Conservation (phyloP, 2,888 invertebrate species). For the Parascotia fuliginaria region DNA sequence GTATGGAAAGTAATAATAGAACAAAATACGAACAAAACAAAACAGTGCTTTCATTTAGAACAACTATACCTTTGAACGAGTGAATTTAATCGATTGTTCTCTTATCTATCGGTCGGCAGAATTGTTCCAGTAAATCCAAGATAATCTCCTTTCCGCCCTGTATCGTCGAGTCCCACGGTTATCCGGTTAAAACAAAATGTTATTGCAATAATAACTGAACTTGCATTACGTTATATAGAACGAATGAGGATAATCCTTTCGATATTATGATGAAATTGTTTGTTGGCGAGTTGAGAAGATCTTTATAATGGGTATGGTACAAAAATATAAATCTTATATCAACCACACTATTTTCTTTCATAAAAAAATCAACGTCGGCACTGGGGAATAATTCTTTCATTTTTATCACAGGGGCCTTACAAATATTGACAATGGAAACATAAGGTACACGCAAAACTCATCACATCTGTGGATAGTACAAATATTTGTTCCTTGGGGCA, state of each 20-base stretch:
- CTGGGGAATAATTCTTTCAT: too few relatives aligned
- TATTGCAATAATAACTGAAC: constrained; percentile 70
- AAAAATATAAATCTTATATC: not conserved
- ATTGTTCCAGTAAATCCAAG: constrained; percentile 71
- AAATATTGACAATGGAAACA: too few relatives aligned
- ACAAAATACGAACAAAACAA: not conserved
- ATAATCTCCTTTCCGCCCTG: constrained; percentile 67
- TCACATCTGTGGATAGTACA: too few relatives aligned
- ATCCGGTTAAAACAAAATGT: constrained; percentile 75
- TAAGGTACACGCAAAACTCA: too few relatives aligned
- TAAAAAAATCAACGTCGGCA: not conserved
- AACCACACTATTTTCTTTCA: not conserved
- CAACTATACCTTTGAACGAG: constrained; percentile 18
- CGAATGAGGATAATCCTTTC: constrained; percentile 18
- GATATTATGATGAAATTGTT: constrained; percentile 7
- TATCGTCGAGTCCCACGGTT: constrained; percentile 62
- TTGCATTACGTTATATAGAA: constrained; percentile 24
- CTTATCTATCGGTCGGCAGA: constrained; percentile 66
- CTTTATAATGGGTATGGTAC: not conserved
- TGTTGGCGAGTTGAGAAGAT: not conserved
- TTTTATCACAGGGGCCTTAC: too few relatives aligned
- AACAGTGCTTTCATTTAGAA: constrained; percentile 35
- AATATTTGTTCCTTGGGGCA: too few relatives aligned
- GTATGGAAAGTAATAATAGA: not conserved
- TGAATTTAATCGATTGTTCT: constrained; percentile 66